Evolutionary conservation across 1,140 invertebrate genomes (phyloP).

Genomic region (Acyrthosiphon pisum): DNA sequence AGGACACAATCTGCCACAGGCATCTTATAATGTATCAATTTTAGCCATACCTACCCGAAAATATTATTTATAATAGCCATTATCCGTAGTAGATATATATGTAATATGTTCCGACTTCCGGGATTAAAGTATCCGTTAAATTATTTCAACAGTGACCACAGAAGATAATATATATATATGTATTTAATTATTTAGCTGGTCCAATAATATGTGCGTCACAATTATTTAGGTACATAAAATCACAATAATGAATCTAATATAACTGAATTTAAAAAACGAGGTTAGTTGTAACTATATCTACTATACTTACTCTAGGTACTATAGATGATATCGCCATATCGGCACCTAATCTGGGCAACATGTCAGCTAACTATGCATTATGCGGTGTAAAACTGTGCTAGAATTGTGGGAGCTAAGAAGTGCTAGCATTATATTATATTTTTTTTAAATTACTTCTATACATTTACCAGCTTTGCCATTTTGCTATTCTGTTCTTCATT

Average conservation of each 20-base stretch:
- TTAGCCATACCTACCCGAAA: neutral
- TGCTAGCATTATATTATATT: no score
- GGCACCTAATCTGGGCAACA: neutral
- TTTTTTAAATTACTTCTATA: no score
- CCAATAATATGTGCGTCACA: neutral
- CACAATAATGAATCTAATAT: neutral
- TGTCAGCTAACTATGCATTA: neutral
- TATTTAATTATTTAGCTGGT: neutral
- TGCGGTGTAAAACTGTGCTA: neutral
- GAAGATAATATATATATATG: neutral
- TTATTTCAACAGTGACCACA: neutral
- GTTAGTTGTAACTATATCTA: neutral
- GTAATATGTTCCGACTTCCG: neutral
- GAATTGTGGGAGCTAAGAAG: neutral
- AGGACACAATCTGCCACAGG: neutral
- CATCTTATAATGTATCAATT: neutral
- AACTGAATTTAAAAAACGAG: neutral
- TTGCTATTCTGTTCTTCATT: no score
- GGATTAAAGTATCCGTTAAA: neutral
- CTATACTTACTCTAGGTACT: neutral
- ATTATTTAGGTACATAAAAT: neutral
- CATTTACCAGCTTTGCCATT: no score
- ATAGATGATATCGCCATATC: neutral
- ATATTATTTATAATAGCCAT: neutral
- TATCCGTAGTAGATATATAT: neutral